Percentiles rank a stretch among this genome's conserved stretches.
These are phyloP conservation scores for Noctua pronuba DNA, from an alignment of 2,888 invertebrate species.

Conservation along the genomic window DNA sequence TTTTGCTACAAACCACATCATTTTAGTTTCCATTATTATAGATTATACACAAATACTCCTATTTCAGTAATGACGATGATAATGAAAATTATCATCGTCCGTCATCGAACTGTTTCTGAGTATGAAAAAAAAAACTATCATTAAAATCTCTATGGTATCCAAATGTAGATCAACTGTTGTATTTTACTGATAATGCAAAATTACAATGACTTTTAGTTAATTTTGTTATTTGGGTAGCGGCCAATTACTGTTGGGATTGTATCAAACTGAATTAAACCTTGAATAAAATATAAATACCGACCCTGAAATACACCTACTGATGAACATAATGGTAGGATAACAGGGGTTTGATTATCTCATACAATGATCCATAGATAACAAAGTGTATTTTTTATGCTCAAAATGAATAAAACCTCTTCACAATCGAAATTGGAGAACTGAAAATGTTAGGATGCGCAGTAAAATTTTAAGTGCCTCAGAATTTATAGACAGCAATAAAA, in stretches of 20 bases:
- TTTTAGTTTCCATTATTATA: conserved; percentile 10
- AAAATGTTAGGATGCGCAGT: background rate
- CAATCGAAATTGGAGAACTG: conserved; percentile 2
- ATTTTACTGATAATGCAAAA: conserved; percentile 43
- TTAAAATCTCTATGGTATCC: conserved; percentile 43
- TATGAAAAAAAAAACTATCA: conserved; percentile 20
- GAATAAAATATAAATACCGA: conserved; percentile 42
- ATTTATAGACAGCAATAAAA: conserved; percentile 28
- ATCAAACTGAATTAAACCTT: conserved; percentile 51
- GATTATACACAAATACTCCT: background rate
- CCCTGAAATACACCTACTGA: conserved; percentile 19
- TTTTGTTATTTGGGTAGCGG: conserved; percentile 54
- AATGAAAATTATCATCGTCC: background rate
- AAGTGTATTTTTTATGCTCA: background rate
- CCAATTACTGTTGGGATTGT: conserved; percentile 61
- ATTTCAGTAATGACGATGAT: background rate
- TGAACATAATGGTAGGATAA: conserved; percentile 10
- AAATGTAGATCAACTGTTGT: conserved; percentile 33
- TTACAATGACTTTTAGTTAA: conserved; percentile 43
- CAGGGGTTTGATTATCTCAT: background rate
- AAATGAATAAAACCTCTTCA: conserved; percentile 10
- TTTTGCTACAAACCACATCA: background rate
- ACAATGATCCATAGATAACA: conserved; percentile 24
- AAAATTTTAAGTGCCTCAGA: conserved; percentile 10
- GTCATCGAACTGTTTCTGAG: conserved; percentile 1